phyloP scores from a whole-genome alignment of 2,888 invertebrate genomes.

The Cerastis rubricosa region DNA sequence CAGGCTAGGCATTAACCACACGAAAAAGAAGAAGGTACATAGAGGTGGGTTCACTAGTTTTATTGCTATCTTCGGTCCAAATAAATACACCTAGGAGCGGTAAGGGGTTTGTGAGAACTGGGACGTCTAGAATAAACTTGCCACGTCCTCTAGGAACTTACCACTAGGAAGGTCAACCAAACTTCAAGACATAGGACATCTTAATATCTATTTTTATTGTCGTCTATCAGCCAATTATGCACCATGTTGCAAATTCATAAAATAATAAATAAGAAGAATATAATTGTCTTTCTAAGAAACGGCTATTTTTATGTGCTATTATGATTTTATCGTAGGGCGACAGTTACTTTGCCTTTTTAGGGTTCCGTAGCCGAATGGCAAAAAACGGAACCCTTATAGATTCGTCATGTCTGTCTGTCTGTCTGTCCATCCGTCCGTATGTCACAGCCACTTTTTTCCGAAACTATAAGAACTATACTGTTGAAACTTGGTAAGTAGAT shows the following conservation, averaged over 20 bases:
- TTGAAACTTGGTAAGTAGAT: too few relatives aligned
- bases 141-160: too few relatives aligned
- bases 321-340: conserved; percentile 27
- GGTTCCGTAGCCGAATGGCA: too few relatives aligned
- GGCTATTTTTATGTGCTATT: conserved; percentile 31
- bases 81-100: background rate
- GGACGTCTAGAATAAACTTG: conserved; percentile 45
- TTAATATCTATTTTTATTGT: conserved; percentile 11
- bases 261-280: conserved; percentile 23
- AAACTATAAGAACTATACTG: too few relatives aligned
- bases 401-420: too few relatives aligned
- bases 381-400: too few relatives aligned
- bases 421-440: too few relatives aligned
- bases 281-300: conserved; percentile 7
- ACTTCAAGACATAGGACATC: conserved; percentile 8
- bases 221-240: conserved; percentile 7
- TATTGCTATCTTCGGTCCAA: conserved; percentile 5
- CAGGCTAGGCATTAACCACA: too few relatives aligned
- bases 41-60: background rate
- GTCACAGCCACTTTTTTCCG: too few relatives aligned
- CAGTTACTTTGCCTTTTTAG: conserved; percentile 10
- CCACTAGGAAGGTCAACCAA: background rate
- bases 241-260: conserved; percentile 23
- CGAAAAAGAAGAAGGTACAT: too few relatives aligned
- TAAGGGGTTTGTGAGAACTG: conserved; percentile 25